These are phyloP conservation scores for Pristiophorus japonicus DNA, from an alignment of 2,113 vertebrate species.

Conservation along the genomic window DNA sequence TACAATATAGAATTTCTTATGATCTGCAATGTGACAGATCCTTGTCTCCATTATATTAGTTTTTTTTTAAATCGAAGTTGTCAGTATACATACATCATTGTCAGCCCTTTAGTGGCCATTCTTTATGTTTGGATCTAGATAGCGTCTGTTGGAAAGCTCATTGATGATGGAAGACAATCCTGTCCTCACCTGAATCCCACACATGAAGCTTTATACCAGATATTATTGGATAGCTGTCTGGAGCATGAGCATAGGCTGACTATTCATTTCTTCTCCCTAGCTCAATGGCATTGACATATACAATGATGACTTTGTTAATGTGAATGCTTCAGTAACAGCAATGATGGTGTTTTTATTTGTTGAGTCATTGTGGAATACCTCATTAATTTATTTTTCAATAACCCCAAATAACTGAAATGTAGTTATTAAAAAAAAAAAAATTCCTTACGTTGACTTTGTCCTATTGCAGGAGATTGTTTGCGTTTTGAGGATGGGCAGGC, in stretches of 20 bases:
- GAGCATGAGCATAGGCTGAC: neutral
- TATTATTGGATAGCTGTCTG: neutral
- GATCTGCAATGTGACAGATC: neutral
- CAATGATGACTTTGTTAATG: neutral
- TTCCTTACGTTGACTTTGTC: neutral
- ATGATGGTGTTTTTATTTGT: neutral
- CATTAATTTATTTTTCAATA: neutral
- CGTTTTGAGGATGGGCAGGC: conserved; percentile 92
- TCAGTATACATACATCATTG: neutral
- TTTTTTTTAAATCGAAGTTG: neutral
- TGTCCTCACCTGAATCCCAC: neutral
- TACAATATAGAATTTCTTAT: neutral
- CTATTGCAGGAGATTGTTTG: conserved; percentile 73
- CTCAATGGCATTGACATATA: neutral
- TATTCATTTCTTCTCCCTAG: neutral
- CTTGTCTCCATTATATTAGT: neutral
- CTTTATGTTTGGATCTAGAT: neutral
- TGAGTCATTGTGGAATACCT: neutral
- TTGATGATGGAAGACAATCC: neutral
- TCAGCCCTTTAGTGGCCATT: neutral
- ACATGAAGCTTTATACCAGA: neutral
- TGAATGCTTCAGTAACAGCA: neutral
- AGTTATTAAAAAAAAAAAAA: neutral
- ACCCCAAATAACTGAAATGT: neutral
- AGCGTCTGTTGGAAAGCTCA: neutral